Base-by-base conservation (phyloP, 2,888 invertebrate species). In the Colostygia pectinataria region DNA sequence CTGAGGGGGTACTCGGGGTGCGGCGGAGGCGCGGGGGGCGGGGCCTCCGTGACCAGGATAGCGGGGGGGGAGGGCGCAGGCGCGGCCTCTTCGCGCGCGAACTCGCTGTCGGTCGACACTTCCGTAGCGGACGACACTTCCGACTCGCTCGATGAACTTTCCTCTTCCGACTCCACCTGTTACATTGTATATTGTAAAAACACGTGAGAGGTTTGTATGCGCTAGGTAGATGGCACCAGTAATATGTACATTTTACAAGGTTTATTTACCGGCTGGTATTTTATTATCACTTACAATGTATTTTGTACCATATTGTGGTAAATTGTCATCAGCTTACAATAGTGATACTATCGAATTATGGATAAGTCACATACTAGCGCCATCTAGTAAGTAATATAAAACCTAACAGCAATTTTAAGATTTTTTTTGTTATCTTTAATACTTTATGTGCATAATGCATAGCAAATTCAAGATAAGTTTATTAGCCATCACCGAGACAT, bases 51-150 rank as follows among this genome's bases (percentile, higher is more conserved):
- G 57, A 94, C 95, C 9, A 94, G 91, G 48, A 96, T 96, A 59
- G 94, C 93, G 7, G 96, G 97, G 15, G 95, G 92, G 57, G 94
- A 93, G 41, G 94, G 92, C 3, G 93, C 93, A 20, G 47, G 51
- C 31, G 94, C 94, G 1, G 92, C 93, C 43, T 94, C 95, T 70
- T 97, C 96, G 57, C 96, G 94, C 59, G 96, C 97, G 73, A 97
- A 97, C 85, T 97, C 97, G 15, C 97, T 97, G 85, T 97, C 97
- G 0, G 97, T 97, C 36, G 97, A 97, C 65, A 97, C 97, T 90
- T 97, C 97, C 0, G 97, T 97, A 1, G 96, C 97, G 4, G 96
- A 97, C 66, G 97, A 97, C 61, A 94, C 94, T 68, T 93, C 93
- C 1, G 46, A 39, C 64, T 94, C 94, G 59, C 93, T 93, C 53